Base-by-base conservation (phyloP, 2,888 invertebrate genomes). In the Caenorhabditis becei region DNA sequence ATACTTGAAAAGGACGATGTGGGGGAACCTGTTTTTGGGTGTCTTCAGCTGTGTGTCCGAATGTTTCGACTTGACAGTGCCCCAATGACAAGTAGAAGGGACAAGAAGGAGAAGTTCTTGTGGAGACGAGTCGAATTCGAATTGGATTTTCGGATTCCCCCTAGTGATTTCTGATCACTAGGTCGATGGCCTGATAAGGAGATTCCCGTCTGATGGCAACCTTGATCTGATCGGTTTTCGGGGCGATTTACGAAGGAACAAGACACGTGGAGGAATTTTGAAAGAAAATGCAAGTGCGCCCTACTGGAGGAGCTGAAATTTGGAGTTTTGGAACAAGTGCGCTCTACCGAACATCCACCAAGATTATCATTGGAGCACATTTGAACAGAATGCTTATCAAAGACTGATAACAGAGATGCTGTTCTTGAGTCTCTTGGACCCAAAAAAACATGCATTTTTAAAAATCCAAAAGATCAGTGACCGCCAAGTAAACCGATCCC, bases 21-120 rank as follows among this genome's bases (percentile, higher is more conserved):
- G 23, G 20, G 14, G 5, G 75, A 75, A 75, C 75, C 66, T 61
- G 75, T 75, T 75, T 75, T 62, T 74, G 5, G 4, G 4, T 32
- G 5, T 10, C 41, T 41, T 41, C 47, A 26, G 24, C 51, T 14
- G n/a, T n/a, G n/a, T n/a, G 51, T 51, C 51, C 51, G 41, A 51
- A 47, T 47, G 47, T 47, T 47, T 47, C 47, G 47, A 41, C 44
- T 51, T 51, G 51, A 23, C 51, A 10, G 51, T 23, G 3, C 14
- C 24, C 44, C 7, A 44, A 44, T 44, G 44, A 44, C 11, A 4
- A 16, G 44, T n/a, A 14, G 16, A 24, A 1, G 23, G 14, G 24
- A 24, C n/a, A n/a, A n/a, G 32, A 32, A 32, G 32, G 4, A 7
- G 32, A 32, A 32, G 32, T 7, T 32, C 32, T 32, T 32, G 32